These are phyloP conservation scores for Imbricaverruca yamaguchii DNA, from an alignment of 2,888 invertebrate genomes.

Conservation along the genomic window DNA sequence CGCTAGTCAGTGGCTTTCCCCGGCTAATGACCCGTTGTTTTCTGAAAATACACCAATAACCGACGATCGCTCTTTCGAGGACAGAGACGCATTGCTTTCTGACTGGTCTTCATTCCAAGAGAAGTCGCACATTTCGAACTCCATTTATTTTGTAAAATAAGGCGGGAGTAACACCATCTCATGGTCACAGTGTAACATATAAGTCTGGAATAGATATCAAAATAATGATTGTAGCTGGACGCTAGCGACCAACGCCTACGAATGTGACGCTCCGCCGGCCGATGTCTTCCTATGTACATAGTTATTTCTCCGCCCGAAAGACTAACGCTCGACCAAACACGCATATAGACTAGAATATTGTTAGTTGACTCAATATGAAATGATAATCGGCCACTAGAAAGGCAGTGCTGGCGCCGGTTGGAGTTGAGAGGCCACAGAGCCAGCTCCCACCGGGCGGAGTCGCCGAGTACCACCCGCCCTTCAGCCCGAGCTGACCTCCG, in stretches of 20 bases:
- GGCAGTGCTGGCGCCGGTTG: neutral
- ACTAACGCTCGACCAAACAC: slow-evolving; percentile 10
- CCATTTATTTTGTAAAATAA: slow-evolving; percentile 17
- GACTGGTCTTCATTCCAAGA: no score
- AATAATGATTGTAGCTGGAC: slow-evolving; percentile 6
- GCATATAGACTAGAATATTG: slow-evolving; percentile 10
- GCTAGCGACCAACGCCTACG: neutral
- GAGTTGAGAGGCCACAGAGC: neutral
- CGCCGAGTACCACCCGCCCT: neutral
- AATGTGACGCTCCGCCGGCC: neutral
- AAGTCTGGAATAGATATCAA: slow-evolving; percentile 19
- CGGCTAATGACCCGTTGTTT: no score
- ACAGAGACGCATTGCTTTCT: no score
- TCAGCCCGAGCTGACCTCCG: neutral
- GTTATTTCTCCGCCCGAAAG: slow-evolving; percentile 7
- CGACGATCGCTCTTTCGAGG: no score
- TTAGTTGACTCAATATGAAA: slow-evolving; percentile 18
- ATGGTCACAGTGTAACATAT: neutral
- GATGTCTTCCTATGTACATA: neutral
- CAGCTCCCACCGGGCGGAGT: neutral
- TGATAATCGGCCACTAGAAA: neutral
- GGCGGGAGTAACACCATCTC: slow-evolving; percentile 4
- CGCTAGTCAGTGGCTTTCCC: no score
- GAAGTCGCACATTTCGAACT: no score
- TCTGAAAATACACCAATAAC: no score